These are phyloP conservation scores for Lithobates sylvaticus DNA, from an alignment of 2,797 vertebrate species.

Conservation along the genomic window DNA sequence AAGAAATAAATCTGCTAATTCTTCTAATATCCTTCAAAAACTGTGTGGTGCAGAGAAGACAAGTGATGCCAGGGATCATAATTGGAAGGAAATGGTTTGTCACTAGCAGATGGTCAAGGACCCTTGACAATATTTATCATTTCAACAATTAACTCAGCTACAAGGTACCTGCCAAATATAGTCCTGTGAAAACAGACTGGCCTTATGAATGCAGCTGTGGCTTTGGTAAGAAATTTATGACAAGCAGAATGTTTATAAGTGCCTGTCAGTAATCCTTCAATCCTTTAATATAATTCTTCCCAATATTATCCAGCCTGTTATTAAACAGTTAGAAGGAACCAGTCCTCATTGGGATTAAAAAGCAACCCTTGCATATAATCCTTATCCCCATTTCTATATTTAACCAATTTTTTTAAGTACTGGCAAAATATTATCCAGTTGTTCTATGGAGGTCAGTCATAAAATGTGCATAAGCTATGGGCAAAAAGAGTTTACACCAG, in stretches of 20 bases:
- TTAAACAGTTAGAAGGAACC: neutral
- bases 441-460: too few relatives aligned
- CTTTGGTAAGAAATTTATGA: constrained; percentile 14
- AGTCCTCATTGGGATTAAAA: neutral
- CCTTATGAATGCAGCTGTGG: constrained; percentile 41
- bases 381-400: neutral
- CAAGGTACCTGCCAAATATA: constrained; percentile 50
- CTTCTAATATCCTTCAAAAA: constrained; percentile 60
- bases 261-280: constrained; percentile 13
- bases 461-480: too few relatives aligned
- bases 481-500: too few relatives aligned
- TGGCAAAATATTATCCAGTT: too few relatives aligned
- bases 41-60: constrained; percentile 39
- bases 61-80: constrained; percentile 47
- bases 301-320: neutral
- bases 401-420: neutral
- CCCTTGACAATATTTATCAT: constrained; percentile 58
- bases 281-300: neutral
- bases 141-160: constrained; percentile 55
- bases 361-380: neutral
- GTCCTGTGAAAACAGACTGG: constrained; percentile 33
- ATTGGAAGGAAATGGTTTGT: constrained; percentile 58
- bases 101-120: constrained; percentile 60
- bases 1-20: constrained; percentile 58
- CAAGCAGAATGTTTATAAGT: neutral